A percentile compares a stretch with the other conserved stretches of the same genome.
These are phyloP conservation scores for Apodemia hepburni DNA, from an alignment of 2,888 invertebrate species.

Conservation along the genomic window DNA sequence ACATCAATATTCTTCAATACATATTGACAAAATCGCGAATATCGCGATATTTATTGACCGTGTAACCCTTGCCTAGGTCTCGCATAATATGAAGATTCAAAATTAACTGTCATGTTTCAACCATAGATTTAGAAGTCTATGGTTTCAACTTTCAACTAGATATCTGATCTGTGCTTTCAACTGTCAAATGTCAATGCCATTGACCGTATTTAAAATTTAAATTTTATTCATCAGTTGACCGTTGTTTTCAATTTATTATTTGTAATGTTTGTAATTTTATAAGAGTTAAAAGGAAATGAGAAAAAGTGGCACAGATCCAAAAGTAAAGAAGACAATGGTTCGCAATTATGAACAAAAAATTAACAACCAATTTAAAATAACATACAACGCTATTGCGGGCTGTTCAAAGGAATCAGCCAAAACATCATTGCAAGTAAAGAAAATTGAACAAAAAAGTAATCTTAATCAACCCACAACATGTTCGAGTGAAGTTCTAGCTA, in stretches of 20 bases:
- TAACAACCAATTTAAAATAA: slow-evolving; percentile 38
- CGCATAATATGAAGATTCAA: too few relatives aligned
- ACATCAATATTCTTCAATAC: too few relatives aligned
- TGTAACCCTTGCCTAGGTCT: too few relatives aligned
- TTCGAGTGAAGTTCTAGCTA: slow-evolving; percentile 60
- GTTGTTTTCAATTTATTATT: slow-evolving; percentile 5
- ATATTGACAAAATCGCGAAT: too few relatives aligned
- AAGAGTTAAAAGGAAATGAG: slow-evolving; percentile 41
- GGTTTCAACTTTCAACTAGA: too few relatives aligned
- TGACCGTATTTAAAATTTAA: too few relatives aligned
- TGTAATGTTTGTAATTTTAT: slow-evolving; percentile 6
- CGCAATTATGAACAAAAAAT: slow-evolving; percentile 56
- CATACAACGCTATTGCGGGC: slow-evolving; percentile 43
- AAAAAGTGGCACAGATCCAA: slow-evolving; percentile 50
- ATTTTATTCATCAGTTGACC: not conserved
- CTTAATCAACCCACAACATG: slow-evolving; percentile 55
- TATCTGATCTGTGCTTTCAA: too few relatives aligned
- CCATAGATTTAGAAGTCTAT: too few relatives aligned
- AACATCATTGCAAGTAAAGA: slow-evolving; percentile 25
- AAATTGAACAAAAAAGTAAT: slow-evolving; percentile 40
- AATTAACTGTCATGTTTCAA: too few relatives aligned
- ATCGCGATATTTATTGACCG: too few relatives aligned
- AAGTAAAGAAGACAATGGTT: slow-evolving; percentile 64
- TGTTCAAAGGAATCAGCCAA: slow-evolving; percentile 33
- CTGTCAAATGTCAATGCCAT: not conserved